Percentiles rank a stretch among this genome's conserved stretches.
phyloP scores from a whole-genome alignment of 2,113 vertebrate genomes.

The Aythya baeri region DNA sequence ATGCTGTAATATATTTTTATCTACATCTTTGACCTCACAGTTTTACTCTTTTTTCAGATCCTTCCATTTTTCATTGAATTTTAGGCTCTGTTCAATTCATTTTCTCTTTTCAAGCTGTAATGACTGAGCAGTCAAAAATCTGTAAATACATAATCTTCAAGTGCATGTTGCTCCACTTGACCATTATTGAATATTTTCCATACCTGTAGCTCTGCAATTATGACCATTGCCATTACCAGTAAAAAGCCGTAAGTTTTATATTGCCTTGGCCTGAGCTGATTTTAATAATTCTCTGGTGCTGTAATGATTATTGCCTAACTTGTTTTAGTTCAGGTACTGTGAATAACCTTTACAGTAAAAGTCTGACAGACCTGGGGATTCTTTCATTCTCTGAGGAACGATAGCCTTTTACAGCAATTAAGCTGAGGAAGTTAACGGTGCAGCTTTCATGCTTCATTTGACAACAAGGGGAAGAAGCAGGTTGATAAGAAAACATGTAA shows the following conservation, averaged over 20 bases:
- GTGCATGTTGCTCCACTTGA: not conserved
- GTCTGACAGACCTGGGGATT: not conserved
- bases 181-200: not conserved
- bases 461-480: not conserved
- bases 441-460: not conserved
- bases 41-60: not conserved
- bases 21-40: not conserved
- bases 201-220: not conserved
- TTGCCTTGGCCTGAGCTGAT: not conserved
- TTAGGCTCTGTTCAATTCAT: not conserved
- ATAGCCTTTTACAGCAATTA: not conserved
- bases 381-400: not conserved
- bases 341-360: not conserved
- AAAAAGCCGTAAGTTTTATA: not conserved
- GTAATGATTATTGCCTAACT: not conserved
- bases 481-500: not conserved
- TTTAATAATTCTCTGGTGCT: not conserved
- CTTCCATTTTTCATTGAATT: not conserved
- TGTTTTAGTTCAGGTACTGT: not conserved
- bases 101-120: not conserved
- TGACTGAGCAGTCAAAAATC: not conserved
- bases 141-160: not conserved
- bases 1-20: not conserved
- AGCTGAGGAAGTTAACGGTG: not conserved
- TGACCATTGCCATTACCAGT: not conserved